A percentile compares a stretch with the other conserved stretches of the same genome.
phyloP scores from a whole-genome alignment of 2,113 vertebrate genomes.

The Taxidea taxus region DNA sequence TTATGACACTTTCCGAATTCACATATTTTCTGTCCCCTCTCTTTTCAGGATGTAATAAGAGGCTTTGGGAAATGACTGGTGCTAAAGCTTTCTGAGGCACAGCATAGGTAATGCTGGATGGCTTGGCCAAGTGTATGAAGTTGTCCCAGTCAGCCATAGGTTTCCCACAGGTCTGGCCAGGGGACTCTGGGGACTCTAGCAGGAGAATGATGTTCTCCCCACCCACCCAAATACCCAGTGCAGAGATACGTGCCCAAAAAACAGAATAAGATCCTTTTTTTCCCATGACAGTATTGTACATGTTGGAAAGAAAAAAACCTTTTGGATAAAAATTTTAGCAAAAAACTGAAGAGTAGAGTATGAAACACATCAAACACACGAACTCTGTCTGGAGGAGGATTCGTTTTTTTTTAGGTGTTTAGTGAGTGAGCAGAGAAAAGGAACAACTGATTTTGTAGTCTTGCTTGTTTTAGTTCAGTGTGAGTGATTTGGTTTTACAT shows the following conservation, averaged over 20 bases:
- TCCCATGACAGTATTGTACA: background rate
- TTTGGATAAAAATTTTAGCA: conserved; percentile 28
- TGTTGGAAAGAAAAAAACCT: background rate
- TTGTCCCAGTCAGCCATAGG: background rate
- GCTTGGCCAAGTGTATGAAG: background rate
- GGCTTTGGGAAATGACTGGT: background rate
- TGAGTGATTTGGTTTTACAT: background rate
- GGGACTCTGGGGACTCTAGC: background rate
- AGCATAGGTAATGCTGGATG: background rate
- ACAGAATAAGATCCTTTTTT: background rate
- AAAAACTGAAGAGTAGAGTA: background rate
- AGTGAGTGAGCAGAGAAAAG: background rate
- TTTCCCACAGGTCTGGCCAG: background rate
- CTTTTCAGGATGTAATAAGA: conserved; percentile 27
- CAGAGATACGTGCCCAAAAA: background rate
- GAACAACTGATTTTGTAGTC: background rate
- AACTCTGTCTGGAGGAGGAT: background rate
- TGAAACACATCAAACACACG: background rate
- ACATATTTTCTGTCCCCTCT: background rate
- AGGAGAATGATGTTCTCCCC: background rate
- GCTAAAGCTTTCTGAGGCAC: background rate
- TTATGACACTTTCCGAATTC: background rate
- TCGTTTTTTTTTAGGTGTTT: background rate
- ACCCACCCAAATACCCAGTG: background rate
- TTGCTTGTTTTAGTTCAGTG: conserved; percentile 34